phyloP scores from a whole-genome alignment of 2,797 vertebrate species.

The Cynopterus sphinx region DNA sequence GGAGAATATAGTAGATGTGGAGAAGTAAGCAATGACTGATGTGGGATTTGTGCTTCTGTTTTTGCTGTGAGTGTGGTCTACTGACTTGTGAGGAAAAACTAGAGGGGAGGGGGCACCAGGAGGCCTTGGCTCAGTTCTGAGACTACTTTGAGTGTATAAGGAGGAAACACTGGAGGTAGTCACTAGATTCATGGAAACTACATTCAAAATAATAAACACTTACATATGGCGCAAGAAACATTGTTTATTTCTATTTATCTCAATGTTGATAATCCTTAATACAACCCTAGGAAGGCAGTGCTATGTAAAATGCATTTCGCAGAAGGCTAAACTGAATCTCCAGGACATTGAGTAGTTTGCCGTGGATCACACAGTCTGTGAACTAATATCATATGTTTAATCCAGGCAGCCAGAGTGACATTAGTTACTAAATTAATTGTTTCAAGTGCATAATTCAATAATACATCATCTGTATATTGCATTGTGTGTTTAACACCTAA shows the following conservation, averaged over 20 bases:
- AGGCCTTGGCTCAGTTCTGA: background rate
- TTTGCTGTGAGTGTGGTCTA: background rate
- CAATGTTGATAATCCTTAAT: background rate
- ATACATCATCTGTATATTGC: too few species aligned
- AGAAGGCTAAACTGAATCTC: background rate
- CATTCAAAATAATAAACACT: background rate
- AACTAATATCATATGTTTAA: background rate
- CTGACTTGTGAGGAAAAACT: background rate
- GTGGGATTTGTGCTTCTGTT: background rate
- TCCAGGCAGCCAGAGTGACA: background rate
- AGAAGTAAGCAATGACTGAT: background rate
- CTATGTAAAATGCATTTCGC: background rate
- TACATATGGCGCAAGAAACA: background rate
- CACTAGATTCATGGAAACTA: background rate
- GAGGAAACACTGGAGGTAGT: background rate
- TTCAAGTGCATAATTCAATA: too few species aligned
- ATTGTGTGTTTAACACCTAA: too few species aligned
- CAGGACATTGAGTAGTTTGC: background rate
- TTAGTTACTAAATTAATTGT: too few species aligned
- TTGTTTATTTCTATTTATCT: background rate
- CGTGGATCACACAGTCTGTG: background rate
- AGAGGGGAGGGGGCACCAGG: fast-evolving
- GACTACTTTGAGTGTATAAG: background rate
- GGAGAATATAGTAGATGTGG: background rate
- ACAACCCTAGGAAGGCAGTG: background rate